Evolutionary conservation across 1,140 invertebrate species (phyloP).

Genomic region (Trichonephila clavipes): DNA sequence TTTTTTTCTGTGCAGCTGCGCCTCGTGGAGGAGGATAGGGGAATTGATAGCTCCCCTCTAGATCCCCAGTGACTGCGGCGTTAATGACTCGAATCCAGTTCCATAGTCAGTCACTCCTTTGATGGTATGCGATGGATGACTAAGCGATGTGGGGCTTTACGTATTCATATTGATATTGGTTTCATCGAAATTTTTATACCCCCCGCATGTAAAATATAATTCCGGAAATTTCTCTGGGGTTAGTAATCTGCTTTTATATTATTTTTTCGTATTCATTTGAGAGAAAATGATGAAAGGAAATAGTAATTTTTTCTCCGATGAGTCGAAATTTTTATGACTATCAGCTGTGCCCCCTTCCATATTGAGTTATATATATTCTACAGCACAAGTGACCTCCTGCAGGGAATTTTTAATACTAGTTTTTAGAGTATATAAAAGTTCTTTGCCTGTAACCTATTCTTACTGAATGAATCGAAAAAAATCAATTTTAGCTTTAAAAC

Average conservation of each 20-base stretch:
- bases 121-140: conserved; percentile 62
- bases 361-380: too few species aligned
- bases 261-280: neutral
- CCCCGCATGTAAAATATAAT: conserved; percentile 21
- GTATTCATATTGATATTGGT: conserved; percentile 41
- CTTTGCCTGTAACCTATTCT: too few species aligned
- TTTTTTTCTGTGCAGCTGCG: conserved; percentile 41
- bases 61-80: conserved; percentile 43
- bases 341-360: neutral
- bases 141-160: conserved; percentile 37
- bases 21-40: neutral
- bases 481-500: too few species aligned
- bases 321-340: neutral
- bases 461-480: too few species aligned
- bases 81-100: conserved; percentile 65
- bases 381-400: too few species aligned
- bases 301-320: neutral
- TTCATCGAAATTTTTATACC: conserved; percentile 20
- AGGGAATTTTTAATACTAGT: too few species aligned
- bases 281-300: neutral
- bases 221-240: neutral
- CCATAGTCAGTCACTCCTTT: conserved; percentile 43
- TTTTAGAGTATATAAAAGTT: too few species aligned
- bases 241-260: neutral
- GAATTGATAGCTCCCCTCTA: neutral